These are phyloP conservation scores for Anoplophora glabripennis DNA, from an alignment of 1,140 invertebrate genomes.

Conservation along the genomic window DNA sequence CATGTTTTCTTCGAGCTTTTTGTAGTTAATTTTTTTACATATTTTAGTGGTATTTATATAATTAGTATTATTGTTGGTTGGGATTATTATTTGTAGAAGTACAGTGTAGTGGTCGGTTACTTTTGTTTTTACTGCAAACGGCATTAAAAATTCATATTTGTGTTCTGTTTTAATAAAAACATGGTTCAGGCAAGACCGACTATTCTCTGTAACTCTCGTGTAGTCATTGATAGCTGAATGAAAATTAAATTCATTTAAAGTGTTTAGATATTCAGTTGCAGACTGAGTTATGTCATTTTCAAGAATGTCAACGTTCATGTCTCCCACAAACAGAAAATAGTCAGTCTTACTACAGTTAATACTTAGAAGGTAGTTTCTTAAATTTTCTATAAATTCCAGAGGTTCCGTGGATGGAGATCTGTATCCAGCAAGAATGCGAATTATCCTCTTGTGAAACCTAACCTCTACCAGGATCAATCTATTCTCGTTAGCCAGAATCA, in stretches of 20 bases:
- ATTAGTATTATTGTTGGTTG: not conserved
- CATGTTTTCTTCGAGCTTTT: not conserved
- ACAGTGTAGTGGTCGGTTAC: conserved; percentile 8
- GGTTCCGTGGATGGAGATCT: not conserved
- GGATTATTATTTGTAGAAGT: conserved; percentile 3
- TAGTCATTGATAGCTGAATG: conserved; percentile 5
- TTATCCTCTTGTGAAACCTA: not conserved
- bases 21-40: not conserved
- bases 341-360: not conserved
- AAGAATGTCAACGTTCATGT: conserved; percentile 9
- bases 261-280: conserved; percentile 7
- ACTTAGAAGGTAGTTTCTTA: conserved; percentile 3
- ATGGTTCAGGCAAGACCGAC: conserved; percentile 11
- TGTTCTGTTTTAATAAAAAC: conserved; percentile 7
- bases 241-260: conserved; percentile 5
- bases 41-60: not conserved
- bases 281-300: not conserved
- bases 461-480: not conserved
- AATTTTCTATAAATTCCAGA: conserved; percentile 8
- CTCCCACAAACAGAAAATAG: conserved; percentile 5
- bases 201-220: conserved; percentile 10
- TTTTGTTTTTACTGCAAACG: conserved; percentile 3
- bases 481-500: not conserved
- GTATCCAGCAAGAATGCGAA: conserved; percentile 1
- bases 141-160: not conserved